Conservation (phyloP, 2,888 invertebrate genomes). For the Pammene fasciana region DNA sequence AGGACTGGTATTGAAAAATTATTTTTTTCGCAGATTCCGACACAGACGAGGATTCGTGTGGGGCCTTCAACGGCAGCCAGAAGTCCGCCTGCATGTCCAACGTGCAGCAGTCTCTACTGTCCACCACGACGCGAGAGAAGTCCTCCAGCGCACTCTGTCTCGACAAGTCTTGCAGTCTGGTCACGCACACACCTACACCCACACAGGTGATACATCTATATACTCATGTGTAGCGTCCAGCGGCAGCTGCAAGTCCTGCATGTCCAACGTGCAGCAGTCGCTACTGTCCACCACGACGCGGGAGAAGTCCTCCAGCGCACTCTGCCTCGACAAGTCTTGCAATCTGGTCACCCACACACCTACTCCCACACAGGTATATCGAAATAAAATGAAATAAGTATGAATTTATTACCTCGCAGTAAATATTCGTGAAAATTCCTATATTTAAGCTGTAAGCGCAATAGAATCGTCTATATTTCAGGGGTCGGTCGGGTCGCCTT, state of each 20-base stretch:
- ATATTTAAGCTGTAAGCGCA: no score
- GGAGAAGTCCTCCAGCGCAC: conserved; percentile 77
- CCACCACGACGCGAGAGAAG: conserved; percentile 72
- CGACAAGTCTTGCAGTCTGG: conserved; percentile 76
- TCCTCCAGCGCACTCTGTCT: conserved; percentile 78
- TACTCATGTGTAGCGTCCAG: conserved; percentile 48
- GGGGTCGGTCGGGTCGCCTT: no score
- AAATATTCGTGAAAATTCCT: no score
- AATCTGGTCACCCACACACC: conserved; percentile 78
- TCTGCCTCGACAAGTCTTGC: conserved; percentile 78
- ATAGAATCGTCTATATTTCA: no score
- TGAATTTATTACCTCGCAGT: no score
- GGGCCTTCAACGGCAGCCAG: conserved; percentile 77
- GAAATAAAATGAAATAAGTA: no score
- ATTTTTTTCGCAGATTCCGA: conserved; percentile 64
- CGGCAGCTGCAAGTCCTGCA: conserved; percentile 78
- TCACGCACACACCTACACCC: conserved; percentile 79
- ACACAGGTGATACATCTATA: conserved; percentile 60
- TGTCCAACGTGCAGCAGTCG: conserved; percentile 76
- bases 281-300: conserved; percentile 67
- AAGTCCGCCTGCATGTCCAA: conserved; percentile 79
- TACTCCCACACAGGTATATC: conserved; percentile 78
- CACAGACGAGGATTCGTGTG: conserved; percentile 80
- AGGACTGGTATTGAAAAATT: not conserved
- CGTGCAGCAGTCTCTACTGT: conserved; percentile 71